Evolutionary conservation across 2,888 invertebrate genomes (phyloP).

Genomic region (Drosophila antonietae): DNA sequence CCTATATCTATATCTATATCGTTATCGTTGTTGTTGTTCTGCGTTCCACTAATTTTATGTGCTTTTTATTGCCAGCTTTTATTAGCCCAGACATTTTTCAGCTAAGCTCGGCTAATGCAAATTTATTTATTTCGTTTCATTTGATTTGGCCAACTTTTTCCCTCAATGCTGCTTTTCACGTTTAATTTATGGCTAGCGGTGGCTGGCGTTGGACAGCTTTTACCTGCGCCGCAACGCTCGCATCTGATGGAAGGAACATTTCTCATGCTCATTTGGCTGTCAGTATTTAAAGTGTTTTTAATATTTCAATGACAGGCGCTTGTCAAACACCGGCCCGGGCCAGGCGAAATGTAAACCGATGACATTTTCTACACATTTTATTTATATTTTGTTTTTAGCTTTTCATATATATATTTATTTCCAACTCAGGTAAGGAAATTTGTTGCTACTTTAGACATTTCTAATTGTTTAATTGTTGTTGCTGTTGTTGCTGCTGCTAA

Average conservation of each 20-base stretch:
- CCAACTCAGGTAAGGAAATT: conserved; percentile 57
- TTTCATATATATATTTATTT: not conserved
- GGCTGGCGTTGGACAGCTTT: conserved; percentile 43
- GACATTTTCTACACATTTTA: conserved; percentile 49
- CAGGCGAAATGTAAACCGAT: conserved; percentile 61
- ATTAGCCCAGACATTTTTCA: conserved; percentile 75
- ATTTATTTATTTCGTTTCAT: conserved; percentile 71
- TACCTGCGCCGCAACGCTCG: conserved; percentile 41
- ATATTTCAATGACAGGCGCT: conserved; percentile 79
- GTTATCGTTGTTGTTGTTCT: not conserved
- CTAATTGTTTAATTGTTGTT: conserved; percentile 63
- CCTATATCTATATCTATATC: conserved; percentile 1
- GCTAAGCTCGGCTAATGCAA: conserved; percentile 75
- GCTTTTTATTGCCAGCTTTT: conserved; percentile 77
- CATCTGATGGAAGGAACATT: conserved; percentile 34
- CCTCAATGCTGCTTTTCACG: conserved; percentile 44
- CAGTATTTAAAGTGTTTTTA: conserved; percentile 78
- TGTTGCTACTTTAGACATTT: conserved; percentile 35
- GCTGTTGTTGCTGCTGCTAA: conserved; percentile 36
- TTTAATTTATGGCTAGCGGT: conserved; percentile 64
- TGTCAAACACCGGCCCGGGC: conserved; percentile 61
- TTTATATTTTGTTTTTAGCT: not conserved
- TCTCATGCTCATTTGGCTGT: conserved; percentile 61
- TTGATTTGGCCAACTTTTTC: conserved; percentile 33
- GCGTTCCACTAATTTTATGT: conserved; percentile 73